These are phyloP conservation scores for Fopius arisanus DNA, from an alignment of 1,140 invertebrate genomes.

Conservation along the genomic window DNA sequence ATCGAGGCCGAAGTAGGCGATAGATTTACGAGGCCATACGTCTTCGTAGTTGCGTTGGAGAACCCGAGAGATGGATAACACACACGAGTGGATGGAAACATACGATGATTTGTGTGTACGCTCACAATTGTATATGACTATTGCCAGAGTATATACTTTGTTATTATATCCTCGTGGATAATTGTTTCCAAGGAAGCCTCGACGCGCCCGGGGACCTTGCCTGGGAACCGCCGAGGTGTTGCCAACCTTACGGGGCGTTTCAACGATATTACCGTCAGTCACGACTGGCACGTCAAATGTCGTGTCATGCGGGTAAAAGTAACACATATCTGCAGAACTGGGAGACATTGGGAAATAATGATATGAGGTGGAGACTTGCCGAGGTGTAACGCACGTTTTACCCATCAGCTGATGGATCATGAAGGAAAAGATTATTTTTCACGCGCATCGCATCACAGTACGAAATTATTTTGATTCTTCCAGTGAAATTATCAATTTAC, in stretches of 20 bases:
- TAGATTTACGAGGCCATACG: slow-evolving; percentile 57
- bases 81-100: not conserved
- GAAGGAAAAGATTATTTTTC: no score
- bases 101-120: slow-evolving; percentile 17
- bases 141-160: slow-evolving; percentile 38
- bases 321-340: not conserved
- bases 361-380: not conserved
- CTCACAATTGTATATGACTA: slow-evolving; percentile 14
- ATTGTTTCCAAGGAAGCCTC: slow-evolving; percentile 57
- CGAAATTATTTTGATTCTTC: no score
- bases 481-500: no score
- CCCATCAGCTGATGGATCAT: no score
- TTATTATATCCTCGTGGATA: slow-evolving; percentile 55
- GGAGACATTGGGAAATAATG: slow-evolving; percentile 11
- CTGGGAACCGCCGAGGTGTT: slow-evolving; percentile 51
- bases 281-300: slow-evolving; percentile 38
- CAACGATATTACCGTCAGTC: slow-evolving; percentile 45
- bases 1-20: slow-evolving; percentile 23
- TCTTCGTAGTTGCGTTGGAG: slow-evolving; percentile 36
- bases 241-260: slow-evolving; percentile 43
- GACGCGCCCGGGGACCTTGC: slow-evolving; percentile 53
- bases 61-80: not conserved
- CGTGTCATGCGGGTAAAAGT: slow-evolving; percentile 17
- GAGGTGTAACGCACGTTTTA: not conserved
- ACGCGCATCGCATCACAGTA: no score